A percentile compares a stretch with the other conserved stretches of the same genome.
These are phyloP conservation scores for Lochmaea capreae DNA, from an alignment of 2,888 invertebrate genomes.

Conservation along the genomic window DNA sequence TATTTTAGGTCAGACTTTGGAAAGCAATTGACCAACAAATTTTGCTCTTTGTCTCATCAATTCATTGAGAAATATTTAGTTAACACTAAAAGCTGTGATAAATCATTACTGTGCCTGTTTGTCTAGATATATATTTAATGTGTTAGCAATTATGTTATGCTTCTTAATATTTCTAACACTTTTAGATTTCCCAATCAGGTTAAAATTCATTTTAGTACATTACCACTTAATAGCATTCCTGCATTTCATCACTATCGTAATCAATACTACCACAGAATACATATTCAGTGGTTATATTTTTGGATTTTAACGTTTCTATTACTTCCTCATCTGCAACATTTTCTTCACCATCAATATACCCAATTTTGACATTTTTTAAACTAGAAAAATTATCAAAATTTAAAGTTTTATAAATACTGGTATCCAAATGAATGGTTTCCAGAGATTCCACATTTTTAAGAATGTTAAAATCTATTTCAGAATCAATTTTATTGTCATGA, in stretches of 20 bases:
- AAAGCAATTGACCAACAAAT: no score
- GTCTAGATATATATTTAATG: no score
- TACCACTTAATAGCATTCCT: slow-evolving; percentile 17
- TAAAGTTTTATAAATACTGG: slow-evolving; percentile 17
- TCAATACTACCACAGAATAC: slow-evolving; percentile 30
- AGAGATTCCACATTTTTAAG: slow-evolving; percentile 14
- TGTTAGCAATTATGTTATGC: no score
- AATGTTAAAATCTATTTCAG: slow-evolving; percentile 2
- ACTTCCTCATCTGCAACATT: slow-evolving; percentile 7
- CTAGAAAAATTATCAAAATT: slow-evolving; percentile 20
- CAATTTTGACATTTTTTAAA: slow-evolving; percentile 27
- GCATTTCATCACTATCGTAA: slow-evolving; percentile 13
- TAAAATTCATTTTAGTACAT: not conserved
- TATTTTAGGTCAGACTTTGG: no score
- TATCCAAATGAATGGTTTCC: slow-evolving; percentile 22
- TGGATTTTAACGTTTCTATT: slow-evolving; percentile 14
- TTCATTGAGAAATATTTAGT: no score
- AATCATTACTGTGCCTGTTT: no score
- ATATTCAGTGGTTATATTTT: slow-evolving; percentile 21
- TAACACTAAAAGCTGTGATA: no score
- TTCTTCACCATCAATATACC: slow-evolving; percentile 21
- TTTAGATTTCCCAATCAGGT: not conserved
- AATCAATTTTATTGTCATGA: slow-evolving; percentile 22
- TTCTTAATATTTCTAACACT: not conserved
- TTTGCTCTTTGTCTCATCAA: no score